These are phyloP conservation scores for Sterrhoptilus dennistouni DNA, from an alignment of 2,113 vertebrate genomes.

Conservation along the genomic window DNA sequence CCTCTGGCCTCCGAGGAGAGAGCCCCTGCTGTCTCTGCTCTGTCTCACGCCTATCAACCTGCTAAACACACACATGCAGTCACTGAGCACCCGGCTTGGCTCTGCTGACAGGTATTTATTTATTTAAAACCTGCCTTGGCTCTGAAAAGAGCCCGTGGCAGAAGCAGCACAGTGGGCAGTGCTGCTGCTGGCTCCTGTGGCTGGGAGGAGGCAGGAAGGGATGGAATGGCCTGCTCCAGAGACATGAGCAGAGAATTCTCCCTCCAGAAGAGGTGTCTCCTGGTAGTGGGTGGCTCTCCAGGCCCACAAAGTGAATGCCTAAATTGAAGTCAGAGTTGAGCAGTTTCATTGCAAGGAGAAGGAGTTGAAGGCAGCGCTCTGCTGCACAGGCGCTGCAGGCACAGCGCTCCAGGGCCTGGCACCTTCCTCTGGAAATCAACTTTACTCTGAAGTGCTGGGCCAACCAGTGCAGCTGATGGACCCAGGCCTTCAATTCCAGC, in stretches of 20 bases:
- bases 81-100: neutral
- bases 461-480: neutral
- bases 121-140: neutral
- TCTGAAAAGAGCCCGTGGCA: neutral
- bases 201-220: neutral
- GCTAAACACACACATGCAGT: neutral
- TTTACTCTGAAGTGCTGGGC: neutral
- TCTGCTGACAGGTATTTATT: neutral
- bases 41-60: neutral
- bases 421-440: neutral
- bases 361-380: neutral
- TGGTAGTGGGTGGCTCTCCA: neutral
- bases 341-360: neutral
- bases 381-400: fast-evolving
- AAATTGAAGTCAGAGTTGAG: neutral
- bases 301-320: neutral
- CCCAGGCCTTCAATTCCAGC: neutral
- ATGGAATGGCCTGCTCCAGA: neutral
- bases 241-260: neutral
- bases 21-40: neutral
- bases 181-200: neutral
- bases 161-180: fast-evolving
- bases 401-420: neutral
- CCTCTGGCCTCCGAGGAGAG: neutral
- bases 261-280: neutral